Evolutionary conservation across 64 coral and sea anemone species (phyloP).

Genomic region (Catalaphyllia jardinei): DNA sequence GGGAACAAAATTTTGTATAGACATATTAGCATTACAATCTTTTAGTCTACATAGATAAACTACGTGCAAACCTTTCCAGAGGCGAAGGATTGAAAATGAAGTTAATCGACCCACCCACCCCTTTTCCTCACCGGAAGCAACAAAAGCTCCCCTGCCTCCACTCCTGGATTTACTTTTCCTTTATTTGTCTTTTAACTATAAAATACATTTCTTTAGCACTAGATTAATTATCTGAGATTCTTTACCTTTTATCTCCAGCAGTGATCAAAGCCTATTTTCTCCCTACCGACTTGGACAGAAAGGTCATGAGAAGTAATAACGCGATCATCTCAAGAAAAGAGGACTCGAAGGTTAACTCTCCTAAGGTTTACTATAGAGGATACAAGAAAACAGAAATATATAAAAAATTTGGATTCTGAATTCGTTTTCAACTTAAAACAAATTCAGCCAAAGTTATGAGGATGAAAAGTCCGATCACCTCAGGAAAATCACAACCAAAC

Average conservation of each 20-base stretch:
- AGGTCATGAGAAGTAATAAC: neutral
- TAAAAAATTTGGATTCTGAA: too few relatives aligned
- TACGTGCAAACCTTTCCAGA: too few relatives aligned
- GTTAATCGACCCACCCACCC: too few relatives aligned
- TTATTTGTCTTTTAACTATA: slow-evolving; percentile 1
- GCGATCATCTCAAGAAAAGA: neutral
- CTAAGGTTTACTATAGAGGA: neutral
- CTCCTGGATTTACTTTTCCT: neutral
- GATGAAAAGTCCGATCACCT: neutral
- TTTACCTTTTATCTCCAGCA: neutral
- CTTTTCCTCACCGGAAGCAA: too few relatives aligned
- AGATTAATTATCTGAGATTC: neutral
- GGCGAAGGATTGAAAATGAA: too few relatives aligned
- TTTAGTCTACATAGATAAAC: too few relatives aligned
- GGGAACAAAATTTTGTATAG: too few relatives aligned
- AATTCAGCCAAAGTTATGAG: neutral
- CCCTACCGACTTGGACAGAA: neutral
- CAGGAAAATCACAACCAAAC: neutral
- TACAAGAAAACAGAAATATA: neutral
- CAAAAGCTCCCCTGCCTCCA: neutral
- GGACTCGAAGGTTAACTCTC: too few relatives aligned
- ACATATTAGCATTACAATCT: too few relatives aligned
- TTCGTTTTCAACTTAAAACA: too few relatives aligned
- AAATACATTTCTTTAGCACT: neutral
- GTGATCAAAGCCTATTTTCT: neutral